Percentiles rank a stretch among this genome's conserved stretches.
Evolutionary conservation across 2,113 vertebrate genomes (phyloP).

Genomic region (Trematocara stigmaticum): DNA sequence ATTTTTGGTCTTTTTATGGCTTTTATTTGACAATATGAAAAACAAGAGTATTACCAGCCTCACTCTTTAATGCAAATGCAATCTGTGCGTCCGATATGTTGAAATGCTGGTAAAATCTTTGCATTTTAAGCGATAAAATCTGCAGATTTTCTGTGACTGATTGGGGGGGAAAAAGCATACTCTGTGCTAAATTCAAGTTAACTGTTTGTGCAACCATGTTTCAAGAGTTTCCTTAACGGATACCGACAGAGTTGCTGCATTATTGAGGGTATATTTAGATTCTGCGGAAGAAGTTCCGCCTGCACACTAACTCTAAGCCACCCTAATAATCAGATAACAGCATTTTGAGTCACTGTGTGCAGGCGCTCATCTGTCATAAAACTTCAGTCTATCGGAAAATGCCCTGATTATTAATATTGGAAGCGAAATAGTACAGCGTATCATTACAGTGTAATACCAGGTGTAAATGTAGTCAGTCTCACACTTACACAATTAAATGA

Average conservation of each 20-base stretch:
- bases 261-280: neutral
- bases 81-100: fast-evolving
- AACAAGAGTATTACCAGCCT: neutral
- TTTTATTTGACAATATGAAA: neutral
- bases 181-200: neutral
- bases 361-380: neutral
- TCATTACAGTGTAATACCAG: neutral
- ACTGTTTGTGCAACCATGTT: neutral
- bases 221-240: neutral
- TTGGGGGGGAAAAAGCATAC: fast-evolving
- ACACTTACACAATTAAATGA: neutral
- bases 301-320: neutral
- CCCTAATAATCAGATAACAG: neutral
- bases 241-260: neutral
- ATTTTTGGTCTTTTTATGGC: neutral
- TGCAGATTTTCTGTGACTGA: neutral
- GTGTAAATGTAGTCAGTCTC: neutral
- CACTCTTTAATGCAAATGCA: neutral
- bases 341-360: neutral
- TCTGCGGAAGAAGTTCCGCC: neutral
- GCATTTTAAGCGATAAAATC: neutral
- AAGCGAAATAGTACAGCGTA: neutral
- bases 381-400: neutral
- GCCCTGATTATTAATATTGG: neutral
- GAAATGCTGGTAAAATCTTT: neutral